A percentile compares a stretch with the other conserved stretches of the same genome.
These are phyloP conservation scores for Falco columbarius DNA, from an alignment of 2,797 vertebrate genomes.

Conservation along the genomic window DNA sequence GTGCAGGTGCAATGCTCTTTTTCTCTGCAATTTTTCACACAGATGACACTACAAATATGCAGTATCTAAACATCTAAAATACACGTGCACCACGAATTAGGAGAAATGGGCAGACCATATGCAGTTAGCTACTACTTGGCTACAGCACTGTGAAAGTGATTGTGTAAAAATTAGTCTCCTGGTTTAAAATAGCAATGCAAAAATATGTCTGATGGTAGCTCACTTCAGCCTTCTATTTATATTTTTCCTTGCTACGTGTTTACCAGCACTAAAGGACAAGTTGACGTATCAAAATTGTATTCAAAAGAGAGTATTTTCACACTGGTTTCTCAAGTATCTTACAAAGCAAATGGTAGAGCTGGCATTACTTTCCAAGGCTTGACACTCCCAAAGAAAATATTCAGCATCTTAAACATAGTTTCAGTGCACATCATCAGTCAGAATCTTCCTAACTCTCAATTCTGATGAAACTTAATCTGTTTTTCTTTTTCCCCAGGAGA, in stretches of 20 bases:
- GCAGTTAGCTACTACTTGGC: neutral
- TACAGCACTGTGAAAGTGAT: neutral
- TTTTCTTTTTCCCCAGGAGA: neutral
- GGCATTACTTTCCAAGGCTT: neutral
- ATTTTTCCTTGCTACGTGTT: neutral
- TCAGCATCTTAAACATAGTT: neutral
- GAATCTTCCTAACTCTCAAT: neutral
- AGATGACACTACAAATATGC: neutral
- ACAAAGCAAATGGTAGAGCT: neutral
- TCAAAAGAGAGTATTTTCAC: neutral
- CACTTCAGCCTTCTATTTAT: neutral
- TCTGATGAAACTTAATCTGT: neutral
- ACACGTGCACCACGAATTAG: neutral
- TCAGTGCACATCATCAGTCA: neutral
- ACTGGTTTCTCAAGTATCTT: neutral
- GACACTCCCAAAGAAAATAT: slow-evolving; percentile 13
- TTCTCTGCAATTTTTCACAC: neutral
- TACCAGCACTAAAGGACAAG: neutral
- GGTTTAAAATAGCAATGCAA: neutral
- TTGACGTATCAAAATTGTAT: neutral
- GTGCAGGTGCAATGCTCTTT: neutral
- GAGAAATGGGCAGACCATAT: neutral
- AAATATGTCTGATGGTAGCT: neutral
- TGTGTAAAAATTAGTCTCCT: neutral
- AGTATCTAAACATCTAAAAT: neutral